Conservation (phyloP, 30 jellyfish, hydroid and myxozoan genomes). For the Sanderia malayensis region DNA sequence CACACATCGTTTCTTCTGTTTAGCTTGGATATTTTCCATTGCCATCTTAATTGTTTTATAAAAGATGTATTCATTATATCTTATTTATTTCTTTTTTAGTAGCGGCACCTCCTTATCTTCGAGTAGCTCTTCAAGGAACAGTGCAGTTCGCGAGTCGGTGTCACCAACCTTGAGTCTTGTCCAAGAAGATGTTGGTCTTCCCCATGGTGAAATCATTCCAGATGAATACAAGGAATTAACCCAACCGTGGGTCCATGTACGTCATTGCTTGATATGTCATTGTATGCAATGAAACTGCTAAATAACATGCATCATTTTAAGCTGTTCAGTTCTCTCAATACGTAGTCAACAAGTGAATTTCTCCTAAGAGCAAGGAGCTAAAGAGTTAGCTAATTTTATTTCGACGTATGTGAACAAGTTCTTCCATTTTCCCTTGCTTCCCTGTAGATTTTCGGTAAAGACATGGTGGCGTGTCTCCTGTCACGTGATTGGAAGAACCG, state of each 20-base stretch:
- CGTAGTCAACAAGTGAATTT: no score
- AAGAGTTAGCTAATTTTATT: no score
- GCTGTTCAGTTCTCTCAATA: no score
- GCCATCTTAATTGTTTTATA: not conserved
- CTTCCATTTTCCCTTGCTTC: not conserved
- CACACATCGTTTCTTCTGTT: no score
- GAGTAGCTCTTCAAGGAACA: not conserved
- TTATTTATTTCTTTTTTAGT: not conserved
- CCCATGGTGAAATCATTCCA: slow-evolving; percentile 87
- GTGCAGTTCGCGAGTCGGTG: slow-evolving; percentile 34
- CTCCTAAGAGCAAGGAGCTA: no score
- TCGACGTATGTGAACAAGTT: no score
- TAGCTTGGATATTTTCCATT: not conserved
- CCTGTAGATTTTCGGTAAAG: slow-evolving; percentile 79
- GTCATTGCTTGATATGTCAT: slow-evolving; percentile 3
- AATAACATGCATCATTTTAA: no score
- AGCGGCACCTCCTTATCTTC: not conserved
- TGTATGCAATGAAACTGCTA: no score
- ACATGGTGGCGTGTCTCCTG: slow-evolving; percentile 90
- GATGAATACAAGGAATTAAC: slow-evolving; percentile 68
- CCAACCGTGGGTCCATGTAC: slow-evolving; percentile 87
- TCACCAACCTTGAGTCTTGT: slow-evolving; percentile 50
- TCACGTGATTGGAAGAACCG: slow-evolving; percentile 95
- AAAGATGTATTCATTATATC: no score
- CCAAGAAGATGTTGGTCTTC: slow-evolving; percentile 86